These are phyloP conservation scores for Distichodus sexfasciatus DNA, from an alignment of 2,797 vertebrate species.

Conservation along the genomic window DNA sequence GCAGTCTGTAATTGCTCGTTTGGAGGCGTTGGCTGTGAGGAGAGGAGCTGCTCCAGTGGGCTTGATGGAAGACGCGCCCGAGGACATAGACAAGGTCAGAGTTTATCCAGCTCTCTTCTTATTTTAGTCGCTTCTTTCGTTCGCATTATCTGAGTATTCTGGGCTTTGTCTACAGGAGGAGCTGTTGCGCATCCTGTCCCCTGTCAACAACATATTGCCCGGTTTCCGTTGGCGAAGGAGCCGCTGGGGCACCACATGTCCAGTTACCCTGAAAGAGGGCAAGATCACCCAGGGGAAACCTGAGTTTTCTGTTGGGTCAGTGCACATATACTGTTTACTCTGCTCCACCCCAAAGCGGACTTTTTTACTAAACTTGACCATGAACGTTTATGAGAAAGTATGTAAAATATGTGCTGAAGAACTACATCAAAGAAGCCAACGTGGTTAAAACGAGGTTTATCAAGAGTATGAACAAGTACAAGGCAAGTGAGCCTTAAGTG, in stretches of 20 bases:
- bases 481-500: no score
- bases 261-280: slow-evolving; percentile 86
- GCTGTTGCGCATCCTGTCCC: slow-evolving; percentile 72
- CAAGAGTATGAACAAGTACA: no score
- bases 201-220: slow-evolving; percentile 69
- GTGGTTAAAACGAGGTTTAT: no score
- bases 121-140: background rate
- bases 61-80: slow-evolving; percentile 70
- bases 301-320: slow-evolving; percentile 85
- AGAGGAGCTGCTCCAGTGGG: slow-evolving; percentile 73
- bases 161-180: slow-evolving; percentile 72
- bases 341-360: no score
- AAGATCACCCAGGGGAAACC: slow-evolving; percentile 72
- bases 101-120: background rate
- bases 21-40: slow-evolving; percentile 81
- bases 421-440: no score
- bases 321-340: background rate
- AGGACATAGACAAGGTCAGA: slow-evolving; percentile 74
- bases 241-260: slow-evolving; percentile 84
- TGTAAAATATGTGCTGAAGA: no score
- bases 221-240: slow-evolving; percentile 87
- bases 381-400: no score
- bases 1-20: slow-evolving; percentile 76
- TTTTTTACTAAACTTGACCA: no score
- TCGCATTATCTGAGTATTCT: background rate